Percentiles rank a stretch among this genome's conserved stretches.
Evolutionary conservation across 1,140 invertebrate genomes (phyloP).

Genomic region (Phthorimaea operculella): DNA sequence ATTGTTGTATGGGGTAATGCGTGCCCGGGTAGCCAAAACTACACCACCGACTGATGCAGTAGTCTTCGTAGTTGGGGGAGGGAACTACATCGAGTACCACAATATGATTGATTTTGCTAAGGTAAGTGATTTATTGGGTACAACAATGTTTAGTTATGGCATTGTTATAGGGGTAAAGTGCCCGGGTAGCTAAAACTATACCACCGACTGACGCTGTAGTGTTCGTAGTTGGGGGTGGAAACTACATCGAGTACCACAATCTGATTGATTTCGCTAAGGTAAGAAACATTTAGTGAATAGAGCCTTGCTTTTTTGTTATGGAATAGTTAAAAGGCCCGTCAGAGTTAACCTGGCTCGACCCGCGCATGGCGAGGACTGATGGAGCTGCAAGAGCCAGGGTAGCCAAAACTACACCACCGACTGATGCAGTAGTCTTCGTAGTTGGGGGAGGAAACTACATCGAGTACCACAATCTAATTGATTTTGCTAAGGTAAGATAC

Average conservation of each 20-base stretch:
- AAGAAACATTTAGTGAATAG: no score
- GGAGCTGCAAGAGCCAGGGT: slow-evolving; percentile 30
- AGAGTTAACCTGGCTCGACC: slow-evolving; percentile 57
- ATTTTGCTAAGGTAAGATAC: slow-evolving; percentile 80
- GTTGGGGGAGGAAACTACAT: slow-evolving; percentile 99
- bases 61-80: slow-evolving; percentile 97
- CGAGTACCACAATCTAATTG: slow-evolving; percentile 98
- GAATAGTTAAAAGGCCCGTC: slow-evolving; percentile 20
- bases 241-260: slow-evolving; percentile 99
- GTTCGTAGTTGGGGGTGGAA: slow-evolving; percentile 97
- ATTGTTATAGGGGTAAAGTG: no score
- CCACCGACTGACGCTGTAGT: slow-evolving; percentile 95
- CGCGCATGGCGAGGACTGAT: slow-evolving; percentile 47
- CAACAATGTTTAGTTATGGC: no score
- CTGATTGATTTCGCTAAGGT: slow-evolving; percentile 91
- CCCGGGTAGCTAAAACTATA: no score
- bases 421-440: slow-evolving; percentile 95
- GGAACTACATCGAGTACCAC: slow-evolving; percentile 99
- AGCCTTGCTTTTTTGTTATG: no score
- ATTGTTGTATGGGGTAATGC: no score
- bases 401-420: slow-evolving; percentile 71
- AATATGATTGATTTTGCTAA: slow-evolving; percentile 97
- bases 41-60: slow-evolving; percentile 88
- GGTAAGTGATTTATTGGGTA: neutral
- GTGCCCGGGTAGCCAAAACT: no score